These are phyloP conservation scores for Metopia argyrocephala DNA, from an alignment of 2,888 invertebrate genomes.

Conservation along the genomic window DNA sequence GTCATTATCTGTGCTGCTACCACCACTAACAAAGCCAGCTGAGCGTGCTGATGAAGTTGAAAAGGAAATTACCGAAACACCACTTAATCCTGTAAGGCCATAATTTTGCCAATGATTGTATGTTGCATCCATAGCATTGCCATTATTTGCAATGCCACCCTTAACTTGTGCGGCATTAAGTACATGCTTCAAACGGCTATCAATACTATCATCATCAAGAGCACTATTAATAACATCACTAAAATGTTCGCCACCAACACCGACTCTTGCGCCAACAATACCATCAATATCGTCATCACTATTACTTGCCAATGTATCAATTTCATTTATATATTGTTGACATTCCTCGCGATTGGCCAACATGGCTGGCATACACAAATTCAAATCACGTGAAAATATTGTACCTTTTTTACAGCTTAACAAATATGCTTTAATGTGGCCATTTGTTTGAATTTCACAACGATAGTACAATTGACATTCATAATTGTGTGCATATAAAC, in stretches of 20 bases:
- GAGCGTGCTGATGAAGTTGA: slow-evolving; percentile 75
- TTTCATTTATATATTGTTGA: slow-evolving; percentile 78
- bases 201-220: slow-evolving; percentile 66
- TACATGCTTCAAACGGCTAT: slow-evolving; percentile 58
- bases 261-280: slow-evolving; percentile 48
- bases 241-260: slow-evolving; percentile 43
- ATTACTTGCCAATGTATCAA: slow-evolving; percentile 67
- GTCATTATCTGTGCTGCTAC: slow-evolving; percentile 53
- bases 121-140: slow-evolving; percentile 63
- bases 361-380: slow-evolving; percentile 85
- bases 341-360: slow-evolving; percentile 86
- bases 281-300: slow-evolving; percentile 59
- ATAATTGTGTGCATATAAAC: slow-evolving; percentile 85
- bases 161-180: slow-evolving; percentile 42
- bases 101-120: slow-evolving; percentile 72
- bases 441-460: slow-evolving; percentile 83
- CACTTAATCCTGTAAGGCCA: slow-evolving; percentile 75
- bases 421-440: slow-evolving; percentile 80
- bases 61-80: slow-evolving; percentile 77
- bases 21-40: slow-evolving; percentile 60
- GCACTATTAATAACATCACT: slow-evolving; percentile 63
- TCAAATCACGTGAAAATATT: slow-evolving; percentile 84
- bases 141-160: slow-evolving; percentile 64
- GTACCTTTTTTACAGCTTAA: slow-evolving; percentile 88
- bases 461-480: slow-evolving; percentile 87